Base-by-base conservation (phyloP, 2,113 vertebrate species). In the Rhinichthys klamathensis region DNA sequence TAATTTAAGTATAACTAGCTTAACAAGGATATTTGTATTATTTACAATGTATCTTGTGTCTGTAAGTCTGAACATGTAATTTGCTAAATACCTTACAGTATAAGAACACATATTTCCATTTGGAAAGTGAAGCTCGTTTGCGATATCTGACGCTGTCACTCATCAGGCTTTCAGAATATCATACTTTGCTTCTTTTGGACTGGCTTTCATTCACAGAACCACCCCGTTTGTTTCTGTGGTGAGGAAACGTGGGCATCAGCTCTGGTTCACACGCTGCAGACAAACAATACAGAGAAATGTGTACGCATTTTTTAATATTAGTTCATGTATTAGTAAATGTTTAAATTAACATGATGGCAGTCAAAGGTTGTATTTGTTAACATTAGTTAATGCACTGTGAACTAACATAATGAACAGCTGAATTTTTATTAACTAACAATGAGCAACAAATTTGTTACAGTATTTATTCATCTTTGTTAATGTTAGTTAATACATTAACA, bases 191-290 rank as follows among this genome's bases (percentile, higher is more conserved):
- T 9, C 95, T 94, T 84, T 98, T 98, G 0, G 93, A 91, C 73
- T 93, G 94, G 87, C 87, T 91, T 73, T 98, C 97, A 0, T 77
- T 3, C 0, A 75, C 87, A 0, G 82, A 13, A 0, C 93, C 93
- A 0, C 91, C 93, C 3, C 96, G 92, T 88, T 99, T 99, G 94
- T 99, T 99, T 35, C 97, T 97, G 76, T 99, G 98, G 88, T 99
- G 98, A 0, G 98, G 98, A 88, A 99, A 99, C 46, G 98, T 99
- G 0, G 98, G 98, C 98, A 99, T 99, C 88, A 99, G 96, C 88
- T 99, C 97, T 0, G 98, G 96, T 75, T 99, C 97, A 0, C 98
- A 99, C 38, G 98, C 98, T 94, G 91, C 51, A 77, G 13, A 61
- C 4, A 56, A 16, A 58, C 3, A 69, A 56, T 11, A 21, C 0